These are phyloP conservation scores for Dissostichus mawsoni DNA, from an alignment of 2,113 vertebrate genomes.

Conservation along the genomic window DNA sequence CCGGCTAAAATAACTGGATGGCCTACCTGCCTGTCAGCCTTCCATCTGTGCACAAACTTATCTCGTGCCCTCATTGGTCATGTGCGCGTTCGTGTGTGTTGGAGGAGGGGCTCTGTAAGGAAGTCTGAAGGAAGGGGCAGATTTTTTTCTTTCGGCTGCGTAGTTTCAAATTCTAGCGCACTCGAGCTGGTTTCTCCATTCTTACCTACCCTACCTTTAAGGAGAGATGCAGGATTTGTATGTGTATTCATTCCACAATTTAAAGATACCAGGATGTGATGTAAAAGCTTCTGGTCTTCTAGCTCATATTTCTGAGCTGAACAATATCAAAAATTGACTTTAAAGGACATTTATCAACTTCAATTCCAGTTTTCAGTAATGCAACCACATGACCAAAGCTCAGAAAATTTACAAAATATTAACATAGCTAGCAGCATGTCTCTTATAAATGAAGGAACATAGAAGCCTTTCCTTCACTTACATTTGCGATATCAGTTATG, in stretches of 20 bases:
- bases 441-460: not conserved
- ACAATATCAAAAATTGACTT: not conserved
- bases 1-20: too few species aligned
- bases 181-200: too few species aligned
- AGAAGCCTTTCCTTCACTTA: not conserved
- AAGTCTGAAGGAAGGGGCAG: too few species aligned
- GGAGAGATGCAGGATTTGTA: not conserved
- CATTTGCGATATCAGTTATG: not conserved
- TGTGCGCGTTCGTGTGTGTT: too few species aligned
- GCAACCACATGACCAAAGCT: not conserved
- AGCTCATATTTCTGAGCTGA: not conserved
- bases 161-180: too few species aligned
- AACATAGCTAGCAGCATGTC: not conserved
- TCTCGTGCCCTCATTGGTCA: too few species aligned
- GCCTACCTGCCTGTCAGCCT: too few species aligned
- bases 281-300: not conserved
- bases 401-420: not conserved
- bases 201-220: too few species aligned
- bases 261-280: conserved; percentile 6
- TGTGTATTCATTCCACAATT: not conserved
- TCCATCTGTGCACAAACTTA: too few species aligned
- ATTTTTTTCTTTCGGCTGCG: too few species aligned
- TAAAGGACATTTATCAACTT: not conserved
- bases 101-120: too few species aligned
- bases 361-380: not conserved